Percentiles rank a stretch among this genome's conserved stretches.
Evolutionary conservation across 2,113 vertebrate genomes (phyloP).

Genomic region (Dromas ardeola): DNA sequence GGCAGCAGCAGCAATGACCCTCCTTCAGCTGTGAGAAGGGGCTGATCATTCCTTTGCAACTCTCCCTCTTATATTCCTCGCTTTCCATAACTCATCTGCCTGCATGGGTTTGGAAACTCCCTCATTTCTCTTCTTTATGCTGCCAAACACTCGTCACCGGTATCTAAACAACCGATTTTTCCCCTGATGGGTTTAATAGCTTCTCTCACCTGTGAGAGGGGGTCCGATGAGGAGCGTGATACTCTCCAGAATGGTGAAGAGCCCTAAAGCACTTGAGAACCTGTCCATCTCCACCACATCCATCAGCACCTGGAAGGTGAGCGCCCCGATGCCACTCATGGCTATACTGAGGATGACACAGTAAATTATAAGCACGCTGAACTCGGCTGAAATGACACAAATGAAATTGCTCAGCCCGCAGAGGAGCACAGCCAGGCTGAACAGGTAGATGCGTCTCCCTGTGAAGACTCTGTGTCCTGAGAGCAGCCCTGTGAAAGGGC

Average conservation of each 20-base stretch:
- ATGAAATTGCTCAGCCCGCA: slow-evolving; percentile 90
- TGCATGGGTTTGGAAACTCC: background rate
- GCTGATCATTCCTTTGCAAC: background rate
- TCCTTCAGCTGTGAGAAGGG: background rate
- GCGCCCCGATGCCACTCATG: slow-evolving; percentile 86
- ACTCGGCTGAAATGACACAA: slow-evolving; percentile 77
- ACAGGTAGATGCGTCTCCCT: slow-evolving; percentile 82
- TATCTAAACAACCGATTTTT: background rate
- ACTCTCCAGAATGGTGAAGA: slow-evolving; percentile 88
- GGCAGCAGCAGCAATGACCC: background rate
- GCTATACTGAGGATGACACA: slow-evolving; percentile 84
- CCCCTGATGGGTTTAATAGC: background rate
- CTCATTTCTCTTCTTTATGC: background rate
- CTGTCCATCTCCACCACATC: slow-evolving; percentile 88
- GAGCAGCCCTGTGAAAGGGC: slow-evolving; percentile 82
- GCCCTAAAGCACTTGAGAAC: slow-evolving; percentile 90
- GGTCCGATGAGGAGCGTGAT: slow-evolving; percentile 86
- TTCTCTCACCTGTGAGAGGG: slow-evolving; percentile 85
- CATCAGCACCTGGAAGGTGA: slow-evolving; percentile 93
- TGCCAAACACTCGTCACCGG: background rate
- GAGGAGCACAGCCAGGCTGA: slow-evolving; percentile 76
- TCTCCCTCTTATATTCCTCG: background rate
- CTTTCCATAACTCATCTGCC: background rate
- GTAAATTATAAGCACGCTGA: slow-evolving; percentile 79
- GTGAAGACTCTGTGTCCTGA: slow-evolving; percentile 77